These are phyloP conservation scores for Halcyon senegalensis DNA, from an alignment of 2,113 vertebrate species.

Conservation along the genomic window DNA sequence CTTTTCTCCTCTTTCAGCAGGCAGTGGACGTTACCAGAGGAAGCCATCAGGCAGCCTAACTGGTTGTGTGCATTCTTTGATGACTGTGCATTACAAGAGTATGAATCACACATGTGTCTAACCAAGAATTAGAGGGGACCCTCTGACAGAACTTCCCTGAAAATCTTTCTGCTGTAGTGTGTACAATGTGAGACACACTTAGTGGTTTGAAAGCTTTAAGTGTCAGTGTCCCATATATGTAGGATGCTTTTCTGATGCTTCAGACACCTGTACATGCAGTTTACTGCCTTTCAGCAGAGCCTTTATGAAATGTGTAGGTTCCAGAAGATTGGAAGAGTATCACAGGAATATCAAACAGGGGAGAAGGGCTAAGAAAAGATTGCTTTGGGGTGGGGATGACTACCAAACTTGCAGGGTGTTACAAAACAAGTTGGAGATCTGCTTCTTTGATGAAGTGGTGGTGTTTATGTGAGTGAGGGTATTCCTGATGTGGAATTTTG, in stretches of 20 bases:
- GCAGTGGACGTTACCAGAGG: not conserved
- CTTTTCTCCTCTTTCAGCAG: not conserved
- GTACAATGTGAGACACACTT: not conserved
- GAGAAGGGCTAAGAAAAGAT: not conserved
- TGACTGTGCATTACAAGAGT: not conserved
- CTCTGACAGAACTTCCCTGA: not conserved
- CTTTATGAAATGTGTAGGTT: not conserved
- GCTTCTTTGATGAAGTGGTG: not conserved
- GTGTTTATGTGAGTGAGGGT: not conserved
- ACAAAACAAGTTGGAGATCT: not conserved
- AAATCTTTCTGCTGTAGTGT: accelerated
- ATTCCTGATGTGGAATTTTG: not conserved
- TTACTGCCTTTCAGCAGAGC: not conserved
- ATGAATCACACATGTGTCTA: not conserved
- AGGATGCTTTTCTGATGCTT: not conserved
- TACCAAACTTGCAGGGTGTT: not conserved
- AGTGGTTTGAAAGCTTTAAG: not conserved
- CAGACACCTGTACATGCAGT: accelerated
- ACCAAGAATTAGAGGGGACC: not conserved
- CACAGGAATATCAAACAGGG: not conserved
- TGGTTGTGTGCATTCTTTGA: not conserved
- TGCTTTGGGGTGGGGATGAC: not conserved
- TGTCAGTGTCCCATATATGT: accelerated
- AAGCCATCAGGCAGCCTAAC: not conserved
- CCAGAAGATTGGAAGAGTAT: not conserved